Conservation (phyloP, 2,113 vertebrate species). For the Clarias gariepinus region DNA sequence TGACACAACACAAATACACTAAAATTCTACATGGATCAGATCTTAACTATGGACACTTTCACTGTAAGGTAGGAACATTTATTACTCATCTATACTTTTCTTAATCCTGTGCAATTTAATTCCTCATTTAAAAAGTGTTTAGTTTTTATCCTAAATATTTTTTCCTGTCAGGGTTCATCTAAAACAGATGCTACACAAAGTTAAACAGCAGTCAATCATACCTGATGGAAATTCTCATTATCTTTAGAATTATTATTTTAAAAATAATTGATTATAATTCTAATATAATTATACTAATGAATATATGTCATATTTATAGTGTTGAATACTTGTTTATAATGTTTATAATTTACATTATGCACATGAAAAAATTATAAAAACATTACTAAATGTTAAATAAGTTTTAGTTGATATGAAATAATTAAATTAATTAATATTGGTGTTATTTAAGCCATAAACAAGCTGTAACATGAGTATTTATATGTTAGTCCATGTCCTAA, state of each 20-base stretch:
- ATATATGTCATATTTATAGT: not conserved
- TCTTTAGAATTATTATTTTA: not conserved
- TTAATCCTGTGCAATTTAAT: not conserved
- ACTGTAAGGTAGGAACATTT: constrained; percentile 32
- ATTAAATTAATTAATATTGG: not conserved
- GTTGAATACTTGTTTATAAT: not conserved
- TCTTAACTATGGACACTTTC: not conserved
- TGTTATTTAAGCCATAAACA: not conserved
- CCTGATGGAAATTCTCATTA: not conserved
- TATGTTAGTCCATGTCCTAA: not conserved
- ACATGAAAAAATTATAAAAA: not conserved
- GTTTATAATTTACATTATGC: not conserved
- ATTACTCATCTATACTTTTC: not conserved
- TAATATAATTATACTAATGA: too few species aligned
- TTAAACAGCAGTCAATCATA: too few species aligned
- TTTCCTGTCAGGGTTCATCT: not conserved
- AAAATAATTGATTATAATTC: not conserved
- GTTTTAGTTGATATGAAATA: too few species aligned
- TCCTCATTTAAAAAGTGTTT: not conserved
- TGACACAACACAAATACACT: not conserved
- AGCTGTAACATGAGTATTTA: not conserved
- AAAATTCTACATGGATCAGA: not conserved
- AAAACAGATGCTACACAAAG: not conserved
- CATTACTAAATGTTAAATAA: not conserved
- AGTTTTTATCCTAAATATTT: not conserved